Evolutionary conservation across 2,113 vertebrate species (phyloP).

Genomic region (Todiramphus saurophagus): DNA sequence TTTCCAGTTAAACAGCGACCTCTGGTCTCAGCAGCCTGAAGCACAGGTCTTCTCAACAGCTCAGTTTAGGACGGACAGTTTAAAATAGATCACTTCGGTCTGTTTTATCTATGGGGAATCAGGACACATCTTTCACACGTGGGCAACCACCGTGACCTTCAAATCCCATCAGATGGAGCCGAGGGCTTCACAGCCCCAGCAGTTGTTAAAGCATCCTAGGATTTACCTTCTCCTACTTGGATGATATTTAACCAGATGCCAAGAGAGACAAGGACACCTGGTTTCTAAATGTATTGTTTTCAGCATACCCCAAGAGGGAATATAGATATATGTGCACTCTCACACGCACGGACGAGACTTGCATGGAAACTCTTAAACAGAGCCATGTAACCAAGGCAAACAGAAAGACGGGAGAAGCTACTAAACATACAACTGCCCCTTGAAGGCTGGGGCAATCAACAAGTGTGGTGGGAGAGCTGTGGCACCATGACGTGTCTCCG

Average conservation of each 20-base stretch:
- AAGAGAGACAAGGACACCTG: slow-evolving; percentile 57
- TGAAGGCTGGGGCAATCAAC: no score
- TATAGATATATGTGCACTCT: background rate
- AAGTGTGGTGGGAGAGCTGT: background rate
- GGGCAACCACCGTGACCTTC: slow-evolving; percentile 41
- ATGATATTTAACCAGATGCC: slow-evolving; percentile 65
- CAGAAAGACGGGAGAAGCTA: background rate
- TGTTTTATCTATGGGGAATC: background rate
- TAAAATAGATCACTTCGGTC: background rate
- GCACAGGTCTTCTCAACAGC: rapidly evolving
- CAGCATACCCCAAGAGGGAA: slow-evolving; percentile 15
- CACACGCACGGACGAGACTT: background rate
- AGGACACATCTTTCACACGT: background rate
- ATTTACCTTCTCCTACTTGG: slow-evolving; percentile 40
- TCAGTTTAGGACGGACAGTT: background rate
- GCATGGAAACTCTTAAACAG: background rate
- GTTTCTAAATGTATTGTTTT: slow-evolving; percentile 30
- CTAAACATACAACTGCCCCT: background rate
- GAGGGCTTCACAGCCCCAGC: background rate
- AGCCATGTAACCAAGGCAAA: background rate
- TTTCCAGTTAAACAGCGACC: slow-evolving; percentile 74
- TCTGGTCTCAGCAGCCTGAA: slow-evolving; percentile 33
- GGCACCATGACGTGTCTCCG: rapidly evolving
- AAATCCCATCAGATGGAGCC: slow-evolving; percentile 12
- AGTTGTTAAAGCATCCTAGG: slow-evolving; percentile 4